Conservation (phyloP, 2,797 vertebrate genomes). For the Coluber constrictor region DNA sequence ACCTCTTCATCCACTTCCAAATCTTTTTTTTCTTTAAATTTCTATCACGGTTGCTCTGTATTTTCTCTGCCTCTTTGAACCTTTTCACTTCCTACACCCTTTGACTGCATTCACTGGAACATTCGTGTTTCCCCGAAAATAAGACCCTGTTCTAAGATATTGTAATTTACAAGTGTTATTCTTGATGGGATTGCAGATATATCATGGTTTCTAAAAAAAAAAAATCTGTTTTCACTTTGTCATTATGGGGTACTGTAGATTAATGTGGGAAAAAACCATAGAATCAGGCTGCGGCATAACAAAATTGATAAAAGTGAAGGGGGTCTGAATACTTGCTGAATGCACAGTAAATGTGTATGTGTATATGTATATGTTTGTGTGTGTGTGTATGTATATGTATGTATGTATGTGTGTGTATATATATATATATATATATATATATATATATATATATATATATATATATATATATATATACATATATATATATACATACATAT, state of each 20-base stretch:
- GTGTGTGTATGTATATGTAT: background rate
- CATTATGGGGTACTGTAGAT: background rate
- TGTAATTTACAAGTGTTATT: background rate
- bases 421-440: too few species aligned
- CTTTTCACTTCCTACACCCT: background rate
- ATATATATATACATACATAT: too few species aligned
- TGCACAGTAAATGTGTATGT: background rate
- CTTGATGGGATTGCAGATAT: background rate
- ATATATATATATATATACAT: too few species aligned
- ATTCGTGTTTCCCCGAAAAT: too few species aligned
- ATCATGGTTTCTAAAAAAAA: background rate
- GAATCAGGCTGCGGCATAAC: background rate
- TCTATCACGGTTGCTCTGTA: background rate
- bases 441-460: too few species aligned
- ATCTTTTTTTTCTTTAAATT: background rate
- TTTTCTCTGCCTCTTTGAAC: background rate
- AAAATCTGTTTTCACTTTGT: background rate
- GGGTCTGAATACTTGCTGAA: background rate
- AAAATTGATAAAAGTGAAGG: background rate
- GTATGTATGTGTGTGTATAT: too few species aligned
- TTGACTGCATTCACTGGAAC: background rate
- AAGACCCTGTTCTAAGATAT: too few species aligned
- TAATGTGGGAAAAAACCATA: background rate
- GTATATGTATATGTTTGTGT: too few species aligned
- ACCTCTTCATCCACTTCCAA: background rate